These are phyloP conservation scores for Drosophila neotestacea DNA, from an alignment of 2,888 invertebrate genomes.

Conservation along the genomic window DNA sequence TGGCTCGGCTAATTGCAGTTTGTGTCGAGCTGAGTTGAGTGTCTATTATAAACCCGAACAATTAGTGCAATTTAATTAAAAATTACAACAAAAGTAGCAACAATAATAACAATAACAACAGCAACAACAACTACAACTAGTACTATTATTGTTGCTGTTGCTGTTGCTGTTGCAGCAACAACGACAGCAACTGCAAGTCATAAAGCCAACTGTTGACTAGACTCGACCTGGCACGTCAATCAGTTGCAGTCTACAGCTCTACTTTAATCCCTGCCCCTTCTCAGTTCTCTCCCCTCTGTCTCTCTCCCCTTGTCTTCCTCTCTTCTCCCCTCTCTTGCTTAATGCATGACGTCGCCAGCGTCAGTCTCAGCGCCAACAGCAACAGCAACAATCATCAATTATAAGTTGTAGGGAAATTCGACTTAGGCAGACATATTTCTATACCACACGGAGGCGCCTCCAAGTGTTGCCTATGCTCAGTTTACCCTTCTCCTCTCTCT, in stretches of 20 bases:
- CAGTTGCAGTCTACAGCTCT: constrained; percentile 32
- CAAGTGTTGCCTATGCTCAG: constrained; percentile 33
- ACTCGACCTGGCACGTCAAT: constrained; percentile 73
- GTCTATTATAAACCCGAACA: constrained; percentile 70
- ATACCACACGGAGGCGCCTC: constrained; percentile 43
- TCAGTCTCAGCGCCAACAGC: constrained; percentile 8
- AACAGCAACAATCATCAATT: constrained; percentile 65
- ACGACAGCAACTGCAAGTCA: constrained; percentile 55
- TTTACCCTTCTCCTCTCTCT: background rate
- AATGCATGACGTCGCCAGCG: constrained; percentile 56
- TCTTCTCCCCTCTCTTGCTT: background rate
- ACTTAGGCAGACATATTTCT: constrained; percentile 34
- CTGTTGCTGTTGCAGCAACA: constrained; percentile 20
- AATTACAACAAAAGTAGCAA: constrained; percentile 50
- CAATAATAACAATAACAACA: constrained; percentile 36
- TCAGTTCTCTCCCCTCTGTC: background rate
- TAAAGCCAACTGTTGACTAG: constrained; percentile 39
- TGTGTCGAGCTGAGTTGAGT: constrained; percentile 26
- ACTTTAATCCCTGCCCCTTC: constrained; percentile 12
- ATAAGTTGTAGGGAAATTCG: constrained; percentile 58
- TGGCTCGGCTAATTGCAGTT: constrained; percentile 67
- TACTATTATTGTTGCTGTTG: constrained; percentile 24
- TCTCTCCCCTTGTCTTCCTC: background rate
- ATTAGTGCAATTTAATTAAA: constrained; percentile 80
- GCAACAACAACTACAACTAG: constrained; percentile 25